A percentile compares a stretch with the other conserved stretches of the same genome.
phyloP scores from a whole-genome alignment of 2,888 invertebrate genomes.

The Fragum sueziense region DNA sequence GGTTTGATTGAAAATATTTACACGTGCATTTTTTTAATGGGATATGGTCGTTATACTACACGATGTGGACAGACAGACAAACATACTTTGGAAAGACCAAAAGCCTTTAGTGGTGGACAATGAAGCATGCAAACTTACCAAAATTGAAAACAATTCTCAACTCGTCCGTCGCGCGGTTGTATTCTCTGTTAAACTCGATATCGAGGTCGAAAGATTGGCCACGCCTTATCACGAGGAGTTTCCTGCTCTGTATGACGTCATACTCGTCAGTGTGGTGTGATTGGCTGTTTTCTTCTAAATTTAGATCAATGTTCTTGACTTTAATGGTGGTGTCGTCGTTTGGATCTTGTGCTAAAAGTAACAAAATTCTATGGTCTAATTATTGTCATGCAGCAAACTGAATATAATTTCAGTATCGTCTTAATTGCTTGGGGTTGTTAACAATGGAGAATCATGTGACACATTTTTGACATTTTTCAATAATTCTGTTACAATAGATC shows the following conservation, averaged over 20 bases:
- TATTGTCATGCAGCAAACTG: background rate
- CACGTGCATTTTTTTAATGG: too few species aligned
- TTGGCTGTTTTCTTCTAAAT: conserved; percentile 88
- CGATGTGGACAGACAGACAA: too few species aligned
- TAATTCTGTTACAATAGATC: too few species aligned
- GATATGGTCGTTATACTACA: too few species aligned
- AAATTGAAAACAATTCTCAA: conserved; percentile 90
- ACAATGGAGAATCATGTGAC: too few species aligned
- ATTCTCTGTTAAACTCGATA: conserved; percentile 89
- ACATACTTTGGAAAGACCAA: too few species aligned
- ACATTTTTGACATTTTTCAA: too few species aligned
- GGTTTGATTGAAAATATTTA: too few species aligned
- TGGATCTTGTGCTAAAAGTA: conserved; percentile 8
- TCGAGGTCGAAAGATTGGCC: conserved; percentile 89
- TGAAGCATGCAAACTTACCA: conserved; percentile 47
- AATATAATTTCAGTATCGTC: too few species aligned
- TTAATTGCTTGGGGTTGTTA: too few species aligned
- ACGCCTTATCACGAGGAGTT: conserved; percentile 82
- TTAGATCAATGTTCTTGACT: conserved; percentile 86
- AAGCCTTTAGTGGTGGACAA: too few species aligned
- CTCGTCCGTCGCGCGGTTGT: conserved; percentile 89
- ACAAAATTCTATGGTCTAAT: too few species aligned
- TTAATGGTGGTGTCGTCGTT: conserved; percentile 27
- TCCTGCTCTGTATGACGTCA: conserved; percentile 84
- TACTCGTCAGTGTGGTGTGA: conserved; percentile 89